These are phyloP conservation scores for Himantopus leucocephalus DNA, from an alignment of 2,113 vertebrate genomes.

Conservation along the genomic window DNA sequence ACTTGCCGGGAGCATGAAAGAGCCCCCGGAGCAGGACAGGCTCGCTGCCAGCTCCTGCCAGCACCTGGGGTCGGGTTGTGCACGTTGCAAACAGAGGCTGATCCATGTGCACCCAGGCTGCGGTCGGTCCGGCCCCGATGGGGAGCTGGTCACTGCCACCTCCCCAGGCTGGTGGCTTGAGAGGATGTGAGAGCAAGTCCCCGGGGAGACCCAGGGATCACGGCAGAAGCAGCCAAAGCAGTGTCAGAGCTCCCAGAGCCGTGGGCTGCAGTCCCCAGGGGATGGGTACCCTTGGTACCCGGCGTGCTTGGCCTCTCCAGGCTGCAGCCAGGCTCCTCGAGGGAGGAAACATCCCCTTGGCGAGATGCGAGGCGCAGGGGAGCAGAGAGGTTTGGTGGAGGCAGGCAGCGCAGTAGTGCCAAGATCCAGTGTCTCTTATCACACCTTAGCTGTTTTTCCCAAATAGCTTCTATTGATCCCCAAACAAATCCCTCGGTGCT, in stretches of 20 bases:
- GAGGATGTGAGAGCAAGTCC: neutral
- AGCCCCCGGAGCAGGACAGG: neutral
- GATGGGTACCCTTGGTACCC: neutral
- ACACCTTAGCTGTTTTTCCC: neutral
- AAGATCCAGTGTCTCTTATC: neutral
- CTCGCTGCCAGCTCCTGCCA: neutral
- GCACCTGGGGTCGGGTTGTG: neutral
- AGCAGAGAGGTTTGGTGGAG: neutral
- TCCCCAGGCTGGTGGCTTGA: neutral
- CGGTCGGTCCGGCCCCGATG: accelerated
- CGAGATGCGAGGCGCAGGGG: accelerated
- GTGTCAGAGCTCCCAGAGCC: accelerated
- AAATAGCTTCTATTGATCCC: neutral
- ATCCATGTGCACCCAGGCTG: accelerated
- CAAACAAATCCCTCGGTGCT: neutral
- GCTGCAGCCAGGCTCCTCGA: neutral
- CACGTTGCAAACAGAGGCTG: too few species aligned
- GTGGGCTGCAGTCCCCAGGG: neutral
- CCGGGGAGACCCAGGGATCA: neutral
- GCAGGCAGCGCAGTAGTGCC: neutral
- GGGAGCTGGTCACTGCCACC: neutral
- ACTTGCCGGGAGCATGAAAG: neutral
- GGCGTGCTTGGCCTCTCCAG: neutral
- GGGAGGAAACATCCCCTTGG: neutral
- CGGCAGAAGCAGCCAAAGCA: neutral